Evolutionary conservation across 2,888 invertebrate species (phyloP), one percentile per base, ranked within the genome.

Genomic region (Cordilura impudica): DNA sequence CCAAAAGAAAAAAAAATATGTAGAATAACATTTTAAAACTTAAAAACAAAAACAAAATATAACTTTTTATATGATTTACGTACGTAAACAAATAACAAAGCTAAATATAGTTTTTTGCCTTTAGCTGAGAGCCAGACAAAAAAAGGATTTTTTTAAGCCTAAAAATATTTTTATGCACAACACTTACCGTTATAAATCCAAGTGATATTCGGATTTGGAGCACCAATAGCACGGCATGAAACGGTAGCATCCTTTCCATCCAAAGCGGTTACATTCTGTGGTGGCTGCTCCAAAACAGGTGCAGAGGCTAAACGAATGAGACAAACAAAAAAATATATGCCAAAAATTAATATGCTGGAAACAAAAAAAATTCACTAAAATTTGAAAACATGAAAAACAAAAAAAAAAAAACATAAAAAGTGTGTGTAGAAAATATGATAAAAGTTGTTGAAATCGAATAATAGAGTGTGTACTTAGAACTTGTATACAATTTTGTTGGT

Each of bases 201-300:
- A 51, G 96, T 95, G 76, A 96, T 93, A 87, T 95, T 96, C 8
- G 98, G 98, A 83, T 93, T 93, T 19, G 98, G 98, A 16, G 98
- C 97, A 60, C 98, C 98, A 67, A 94, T 93, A 26, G 97, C 97
- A 83, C 95, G 93, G 90, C 98, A 98, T 75, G 92, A 92, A 84
- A 98, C 92, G 67, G 95, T 95, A 67, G 96, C 97, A 90, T 98
- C 97, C 90, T 96, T 96, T 65, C 97, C 98, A 89, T 98, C 97
- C 84, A 98, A 91, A 81, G 97, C 95, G 10, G 98, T 98, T 81
- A 94, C 91, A 91, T 98, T 97, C 87, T 93, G 92, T 12, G 98
- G 98, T 79, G 94, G 93, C 73, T 91, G 92, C 89, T 95, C 95
- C 94, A 98, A 95, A 83, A 96, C 92, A 26, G 98, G 98, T 83